Base-by-base conservation (phyloP, 2,888 invertebrate genomes). In the Hirudinaria manillensis region DNA sequence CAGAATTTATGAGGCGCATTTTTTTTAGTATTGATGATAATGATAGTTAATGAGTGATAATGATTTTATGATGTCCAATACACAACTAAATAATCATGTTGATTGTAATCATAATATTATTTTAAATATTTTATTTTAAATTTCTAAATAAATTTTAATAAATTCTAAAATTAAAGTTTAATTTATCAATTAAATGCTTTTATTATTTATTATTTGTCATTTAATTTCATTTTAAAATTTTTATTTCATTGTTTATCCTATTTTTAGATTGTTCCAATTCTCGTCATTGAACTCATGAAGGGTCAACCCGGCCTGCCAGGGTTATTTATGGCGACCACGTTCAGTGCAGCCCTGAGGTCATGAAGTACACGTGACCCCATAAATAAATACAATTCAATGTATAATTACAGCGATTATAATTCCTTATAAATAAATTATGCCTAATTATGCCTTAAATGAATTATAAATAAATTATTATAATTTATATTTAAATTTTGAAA, bases 261-360 rank as follows among this genome's bases (percentile, higher is more conserved):
- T 61, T 61, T 61, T 61, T 36, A 68, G 68, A 34, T 68, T 7
- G 36, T 68, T 36, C 32, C 68, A 34, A 79, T 80, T 36, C 78
- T 82, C 21, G 81, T 83, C 65, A 81, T 83, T 81, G 81, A 82
- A 75, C 78, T 81, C 29, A 75, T 82, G 72, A 80, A 80, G 1
- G 77, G 79, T 53, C 70, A 79, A 16, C 81, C 80, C 0, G 82
- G 82, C 16, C 70, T 83, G 4, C 80, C 82, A 0, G 83, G 83
- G 16, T 76, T 83, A 27, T 82, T 83, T 76, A 81, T 82, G 16
- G 80, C 82, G 1, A 80, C 81, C 66, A 80, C 82, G 6, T 82
- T 82, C 75, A 81, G 82, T 70, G 83, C 82, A 21, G 67, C 78
- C 3, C 77, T 78, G 56, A 78, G 78, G 78, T 78, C 4, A 24